Evolutionary conservation across 2,797 vertebrate genomes (phyloP), one percentile per base, ranked within the genome.

Genomic region (Tympanoctomys barrerae): DNA sequence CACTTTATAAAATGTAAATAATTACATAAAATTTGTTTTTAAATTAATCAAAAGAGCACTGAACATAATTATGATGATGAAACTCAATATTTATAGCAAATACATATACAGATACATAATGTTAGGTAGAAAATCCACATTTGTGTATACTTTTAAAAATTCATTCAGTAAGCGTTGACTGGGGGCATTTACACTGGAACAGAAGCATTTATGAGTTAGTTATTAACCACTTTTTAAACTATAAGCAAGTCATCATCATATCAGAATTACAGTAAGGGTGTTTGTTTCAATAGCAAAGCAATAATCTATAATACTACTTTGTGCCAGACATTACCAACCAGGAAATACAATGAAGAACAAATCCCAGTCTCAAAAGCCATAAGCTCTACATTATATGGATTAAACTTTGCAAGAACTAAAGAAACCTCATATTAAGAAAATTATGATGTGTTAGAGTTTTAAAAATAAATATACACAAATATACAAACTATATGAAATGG

Each of bases 291-390:
- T 31, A 87, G 36, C 19, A 36, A 80, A 89, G 19, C 39, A 83
- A 73, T 93, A 94, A 84, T 54, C 46, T 61, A 61, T 54, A 86
- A 1, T 6, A 84, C 79, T 28, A 73, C 4, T 68, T 62, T 64
- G 5, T 73, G 75, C 68, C 12, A 83, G 31, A 95, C 54, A 94
- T 73, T 33, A 52, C 1, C 42, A 83, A 62, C 75, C 39, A 91
- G 6, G 5, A 84, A 83, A 62, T 61, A 54, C n/a, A 89, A 89
- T 66, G 77, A 61, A 89, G 93, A 94, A 14, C 12, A 96, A 94
- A 89, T 91, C 26, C 24, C 39, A 83, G 62, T 73, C 62, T 79
- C 39, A 79, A 42, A 92, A 90, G 28, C 16, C 31, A 42, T 59
- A 87, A 87, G 79, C 16, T 75, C 28, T 68, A 84, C 87, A 90